These are phyloP conservation scores for Harpalus rubripes DNA, from an alignment of 2,888 invertebrate species.

Conservation along the genomic window DNA sequence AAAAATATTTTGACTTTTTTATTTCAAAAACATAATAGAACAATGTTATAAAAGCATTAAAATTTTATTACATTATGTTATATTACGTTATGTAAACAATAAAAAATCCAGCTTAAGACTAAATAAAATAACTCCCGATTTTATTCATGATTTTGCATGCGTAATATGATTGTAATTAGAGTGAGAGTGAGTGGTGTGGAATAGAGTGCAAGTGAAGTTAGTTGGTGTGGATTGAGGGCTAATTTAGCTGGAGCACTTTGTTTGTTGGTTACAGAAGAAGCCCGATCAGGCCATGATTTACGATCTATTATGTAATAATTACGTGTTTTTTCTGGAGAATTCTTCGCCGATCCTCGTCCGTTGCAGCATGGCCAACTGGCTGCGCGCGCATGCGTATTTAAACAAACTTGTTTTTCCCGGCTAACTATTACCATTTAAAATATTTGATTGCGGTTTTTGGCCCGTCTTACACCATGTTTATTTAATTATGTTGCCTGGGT, in stretches of 20 bases:
- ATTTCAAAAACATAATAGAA: too few relatives aligned
- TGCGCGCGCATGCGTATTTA: constrained; percentile 57
- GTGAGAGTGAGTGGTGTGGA: too few relatives aligned
- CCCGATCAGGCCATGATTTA: constrained; percentile 55
- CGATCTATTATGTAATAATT: constrained; percentile 65
- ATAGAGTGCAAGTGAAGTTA: not conserved
- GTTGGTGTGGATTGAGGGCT: constrained; percentile 12
- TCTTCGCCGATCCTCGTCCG: constrained; percentile 30
- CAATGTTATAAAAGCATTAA: too few relatives aligned
- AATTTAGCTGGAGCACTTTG: constrained; percentile 2
- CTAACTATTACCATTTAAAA: constrained; percentile 66
- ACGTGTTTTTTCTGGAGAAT: constrained; percentile 59
- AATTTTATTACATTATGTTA: too few relatives aligned
- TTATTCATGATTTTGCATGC: too few relatives aligned
- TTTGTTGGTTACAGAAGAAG: constrained; percentile 10
- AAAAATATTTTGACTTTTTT: too few relatives aligned
- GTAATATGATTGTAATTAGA: too few relatives aligned
- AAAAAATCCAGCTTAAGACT: too few relatives aligned
- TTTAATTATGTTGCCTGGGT: constrained; percentile 60
- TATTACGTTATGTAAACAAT: too few relatives aligned
- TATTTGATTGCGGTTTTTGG: constrained; percentile 65
- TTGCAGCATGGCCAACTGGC: constrained; percentile 39
- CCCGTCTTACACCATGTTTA: constrained; percentile 62
- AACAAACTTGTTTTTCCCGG: constrained; percentile 52
- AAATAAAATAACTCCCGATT: too few relatives aligned